Conservation (phyloP, 92 coral and sea anemone genomes). For the Siderastrea siderea region DNA sequence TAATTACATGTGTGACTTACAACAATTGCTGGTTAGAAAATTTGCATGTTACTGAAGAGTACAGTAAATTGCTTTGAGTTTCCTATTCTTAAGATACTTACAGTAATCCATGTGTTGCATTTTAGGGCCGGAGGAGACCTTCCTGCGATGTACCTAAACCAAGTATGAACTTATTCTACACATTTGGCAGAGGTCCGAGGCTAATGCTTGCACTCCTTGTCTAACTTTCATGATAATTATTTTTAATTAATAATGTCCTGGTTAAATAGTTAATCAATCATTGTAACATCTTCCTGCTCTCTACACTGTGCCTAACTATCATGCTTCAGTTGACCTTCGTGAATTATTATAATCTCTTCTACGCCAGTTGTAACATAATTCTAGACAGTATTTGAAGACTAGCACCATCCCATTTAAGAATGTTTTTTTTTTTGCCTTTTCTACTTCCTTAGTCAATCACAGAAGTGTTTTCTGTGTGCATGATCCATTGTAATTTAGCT, state of each 20-base stretch:
- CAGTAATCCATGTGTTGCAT: background rate
- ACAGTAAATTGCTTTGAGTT: too few species aligned
- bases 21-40: too few species aligned
- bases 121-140: slow-evolving; percentile 90
- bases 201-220: slow-evolving; percentile 50
- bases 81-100: too few species aligned
- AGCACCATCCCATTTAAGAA: background rate
- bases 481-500: background rate
- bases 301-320: background rate
- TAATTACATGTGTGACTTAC: too few species aligned
- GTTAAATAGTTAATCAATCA: slow-evolving; percentile 12
- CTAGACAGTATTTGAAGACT: background rate
- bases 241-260: slow-evolving; percentile 5
- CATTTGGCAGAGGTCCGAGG: slow-evolving; percentile 61
- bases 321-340: background rate
- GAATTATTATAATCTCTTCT: background rate
- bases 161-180: slow-evolving; percentile 56
- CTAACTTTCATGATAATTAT: slow-evolving; percentile 26
- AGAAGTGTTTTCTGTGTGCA: background rate
- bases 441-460: background rate
- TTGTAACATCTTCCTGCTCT: slow-evolving; percentile 5
- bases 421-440: background rate
- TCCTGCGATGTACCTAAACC: slow-evolving; percentile 83
- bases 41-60: too few species aligned
- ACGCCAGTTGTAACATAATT: background rate